These are phyloP conservation scores for Hephaestus fuliginosus DNA, from an alignment of 2,797 vertebrate species.

Conservation along the genomic window DNA sequence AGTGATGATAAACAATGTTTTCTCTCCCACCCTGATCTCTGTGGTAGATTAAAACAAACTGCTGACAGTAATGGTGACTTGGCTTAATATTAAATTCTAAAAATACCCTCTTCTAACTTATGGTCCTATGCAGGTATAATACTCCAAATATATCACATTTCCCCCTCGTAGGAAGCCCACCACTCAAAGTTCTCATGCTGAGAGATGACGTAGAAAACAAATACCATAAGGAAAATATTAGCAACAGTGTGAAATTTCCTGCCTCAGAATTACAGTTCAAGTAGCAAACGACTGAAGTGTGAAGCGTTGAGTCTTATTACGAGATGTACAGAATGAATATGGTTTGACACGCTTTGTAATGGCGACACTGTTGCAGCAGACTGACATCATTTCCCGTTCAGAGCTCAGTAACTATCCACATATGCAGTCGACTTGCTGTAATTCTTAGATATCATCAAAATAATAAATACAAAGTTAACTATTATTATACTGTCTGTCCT, in stretches of 20 bases:
- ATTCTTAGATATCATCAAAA: neutral
- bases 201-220: constrained; percentile 27
- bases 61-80: constrained; percentile 55
- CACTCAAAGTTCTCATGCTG: constrained; percentile 12
- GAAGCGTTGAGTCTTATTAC: constrained; percentile 20
- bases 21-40: constrained; percentile 47
- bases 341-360: neutral
- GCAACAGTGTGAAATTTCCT: constrained; percentile 16
- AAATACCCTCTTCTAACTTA: constrained; percentile 51
- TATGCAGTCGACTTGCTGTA: constrained; percentile 1
- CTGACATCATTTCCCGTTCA: constrained; percentile 7
- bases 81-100: constrained; percentile 61
- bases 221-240: constrained; percentile 29
- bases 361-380: neutral
- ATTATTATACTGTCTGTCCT: neutral
- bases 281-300: neutral
- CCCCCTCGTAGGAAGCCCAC: constrained; percentile 8
- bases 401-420: neutral
- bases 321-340: neutral
- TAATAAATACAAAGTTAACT: constrained; percentile 1
- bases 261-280: constrained; percentile 25
- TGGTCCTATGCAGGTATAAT: constrained; percentile 42
- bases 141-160: constrained; percentile 43
- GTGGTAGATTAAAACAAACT: constrained; percentile 65
- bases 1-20: constrained; percentile 73